These are phyloP conservation scores for Cladorhizidae sp. DNA, from an alignment of 37 sponge, comb jelly and placozoan species.

Conservation along the genomic window DNA sequence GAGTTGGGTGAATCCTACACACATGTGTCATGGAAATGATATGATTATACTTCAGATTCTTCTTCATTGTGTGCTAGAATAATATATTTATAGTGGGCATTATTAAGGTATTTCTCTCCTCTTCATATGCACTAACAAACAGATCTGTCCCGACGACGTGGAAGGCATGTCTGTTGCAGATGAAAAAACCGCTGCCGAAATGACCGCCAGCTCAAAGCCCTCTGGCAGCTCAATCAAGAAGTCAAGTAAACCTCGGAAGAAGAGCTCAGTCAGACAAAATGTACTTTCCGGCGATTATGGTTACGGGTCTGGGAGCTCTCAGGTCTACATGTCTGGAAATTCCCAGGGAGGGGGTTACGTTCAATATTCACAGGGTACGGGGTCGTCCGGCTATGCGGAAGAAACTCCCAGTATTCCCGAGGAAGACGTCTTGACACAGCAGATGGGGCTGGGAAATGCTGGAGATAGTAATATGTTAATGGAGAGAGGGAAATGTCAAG, in stretches of 20 bases:
- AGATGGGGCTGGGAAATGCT: slow-evolving; percentile 14
- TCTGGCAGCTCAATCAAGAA: slow-evolving; percentile 1
- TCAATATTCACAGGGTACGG: slow-evolving; percentile 12
- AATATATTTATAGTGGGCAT: neutral
- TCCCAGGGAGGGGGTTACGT: neutral
- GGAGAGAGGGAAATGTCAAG: no score
- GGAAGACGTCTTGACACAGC: slow-evolving; percentile 17
- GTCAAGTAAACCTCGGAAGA: slow-evolving; percentile 22
- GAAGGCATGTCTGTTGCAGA: slow-evolving; percentile 57
- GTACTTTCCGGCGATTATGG: slow-evolving; percentile 22
- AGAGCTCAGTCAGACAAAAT: slow-evolving; percentile 10
- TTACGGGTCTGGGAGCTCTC: slow-evolving; percentile 60
- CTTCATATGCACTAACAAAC: neutral
- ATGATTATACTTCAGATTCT: no score
- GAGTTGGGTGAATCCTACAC: no score
- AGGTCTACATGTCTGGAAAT: slow-evolving; percentile 30
- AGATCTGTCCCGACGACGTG: slow-evolving; percentile 23
- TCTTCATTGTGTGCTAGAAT: no score
- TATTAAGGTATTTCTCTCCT: neutral
- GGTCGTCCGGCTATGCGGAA: slow-evolving; percentile 54
- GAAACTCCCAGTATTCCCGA: slow-evolving; percentile 43
- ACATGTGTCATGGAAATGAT: no score
- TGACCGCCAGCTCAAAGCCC: neutral
- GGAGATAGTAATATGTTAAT: neutral
- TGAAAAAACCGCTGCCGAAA: slow-evolving; percentile 43